phyloP scores from a whole-genome alignment of 2,797 vertebrate species.

The Onychomys arenicola region DNA sequence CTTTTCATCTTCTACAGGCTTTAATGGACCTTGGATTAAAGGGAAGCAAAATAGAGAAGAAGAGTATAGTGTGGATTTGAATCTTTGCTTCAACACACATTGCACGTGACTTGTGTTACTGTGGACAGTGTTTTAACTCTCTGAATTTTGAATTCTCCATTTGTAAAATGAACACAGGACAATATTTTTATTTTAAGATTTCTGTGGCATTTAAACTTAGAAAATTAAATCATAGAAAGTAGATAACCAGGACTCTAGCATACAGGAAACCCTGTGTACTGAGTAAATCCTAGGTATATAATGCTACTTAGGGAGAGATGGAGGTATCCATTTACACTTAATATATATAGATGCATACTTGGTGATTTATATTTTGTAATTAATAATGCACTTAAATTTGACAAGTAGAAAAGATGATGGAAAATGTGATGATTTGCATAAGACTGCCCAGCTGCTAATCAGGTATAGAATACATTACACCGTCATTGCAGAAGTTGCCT shows the following conservation, averaged over 20 bases:
- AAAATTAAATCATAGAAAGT: slow-evolving; percentile 6
- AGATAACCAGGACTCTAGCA: background rate
- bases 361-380: background rate
- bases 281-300: background rate
- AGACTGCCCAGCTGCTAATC: background rate
- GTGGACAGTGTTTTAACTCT: background rate
- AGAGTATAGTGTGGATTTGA: background rate
- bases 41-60: no score
- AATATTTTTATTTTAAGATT: background rate
- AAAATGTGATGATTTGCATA: background rate
- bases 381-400: background rate
- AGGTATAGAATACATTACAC: background rate
- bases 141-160: slow-evolving; percentile 16
- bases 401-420: background rate
- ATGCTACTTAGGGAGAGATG: slow-evolving; percentile 21
- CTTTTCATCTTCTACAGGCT: background rate
- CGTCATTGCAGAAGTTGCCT: background rate
- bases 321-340: background rate
- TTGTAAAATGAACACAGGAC: slow-evolving; percentile 11
- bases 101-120: background rate
- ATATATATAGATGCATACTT: background rate
- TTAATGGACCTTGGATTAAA: background rate
- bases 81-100: background rate
- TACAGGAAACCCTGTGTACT: background rate
- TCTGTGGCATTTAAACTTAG: background rate